phyloP scores from a whole-genome alignment of 1,140 invertebrate species.

The Stegodyphus dumicola region DNA sequence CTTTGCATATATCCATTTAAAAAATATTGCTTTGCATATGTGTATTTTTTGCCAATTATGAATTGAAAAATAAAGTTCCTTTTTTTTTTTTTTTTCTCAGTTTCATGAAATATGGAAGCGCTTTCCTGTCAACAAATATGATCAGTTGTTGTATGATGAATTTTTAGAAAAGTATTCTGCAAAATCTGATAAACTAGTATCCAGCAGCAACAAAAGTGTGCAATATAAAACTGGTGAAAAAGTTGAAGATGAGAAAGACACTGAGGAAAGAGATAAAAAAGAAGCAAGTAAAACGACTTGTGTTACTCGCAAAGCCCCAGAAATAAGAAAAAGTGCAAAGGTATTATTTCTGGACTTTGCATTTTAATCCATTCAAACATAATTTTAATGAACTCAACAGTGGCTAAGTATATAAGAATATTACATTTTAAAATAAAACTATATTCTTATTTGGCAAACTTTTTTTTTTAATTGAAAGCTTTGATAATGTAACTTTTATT shows the following conservation, averaged over 20 bases:
- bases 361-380: too few species aligned
- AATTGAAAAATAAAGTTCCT: not conserved
- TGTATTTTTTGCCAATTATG: not conserved
- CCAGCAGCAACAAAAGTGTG: not conserved
- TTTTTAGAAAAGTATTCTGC: conserved; percentile 44
- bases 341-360: not conserved
- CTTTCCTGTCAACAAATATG: conserved; percentile 46
- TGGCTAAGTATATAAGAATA: too few species aligned
- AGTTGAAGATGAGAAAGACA: not conserved
- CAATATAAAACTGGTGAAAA: not conserved
- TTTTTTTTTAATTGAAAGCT: too few species aligned
- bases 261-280: not conserved
- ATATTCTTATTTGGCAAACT: too few species aligned
- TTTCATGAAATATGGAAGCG: conserved; percentile 49
- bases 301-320: not conserved
- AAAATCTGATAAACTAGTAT: not conserved
- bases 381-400: too few species aligned
- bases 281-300: not conserved
- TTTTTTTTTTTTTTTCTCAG: conserved; percentile 1
- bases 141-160: conserved; percentile 39
- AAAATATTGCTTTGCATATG: not conserved
- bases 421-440: too few species aligned
- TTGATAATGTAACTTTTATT: too few species aligned
- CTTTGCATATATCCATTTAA: not conserved
- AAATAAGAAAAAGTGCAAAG: conserved; percentile 7